Conservation (phyloP, 1,140 invertebrate species). For the Euura saliciscinereae region DNA sequence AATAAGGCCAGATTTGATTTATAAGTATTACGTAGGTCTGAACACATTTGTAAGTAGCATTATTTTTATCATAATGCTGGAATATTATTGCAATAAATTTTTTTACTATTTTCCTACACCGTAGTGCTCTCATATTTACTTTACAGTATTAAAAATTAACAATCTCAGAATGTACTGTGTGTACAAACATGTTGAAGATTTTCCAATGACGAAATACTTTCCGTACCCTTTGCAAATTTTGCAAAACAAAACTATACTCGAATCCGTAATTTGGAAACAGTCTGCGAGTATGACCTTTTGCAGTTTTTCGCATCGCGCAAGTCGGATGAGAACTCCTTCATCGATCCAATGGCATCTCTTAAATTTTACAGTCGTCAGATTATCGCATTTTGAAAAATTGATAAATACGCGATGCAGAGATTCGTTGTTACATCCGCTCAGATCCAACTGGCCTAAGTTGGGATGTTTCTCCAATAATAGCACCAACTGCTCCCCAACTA, state of each 20-base stretch:
- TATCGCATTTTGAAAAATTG: conserved; percentile 24
- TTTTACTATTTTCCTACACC: neutral
- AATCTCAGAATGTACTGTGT: neutral
- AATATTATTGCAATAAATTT: conserved; percentile 8
- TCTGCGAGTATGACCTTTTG: conserved; percentile 9
- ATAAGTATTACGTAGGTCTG: conserved; percentile 3
- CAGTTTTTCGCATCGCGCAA: conserved; percentile 26
- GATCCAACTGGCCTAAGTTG: conserved; percentile 20
- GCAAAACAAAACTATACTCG: neutral
- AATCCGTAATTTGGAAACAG: conserved; percentile 4
- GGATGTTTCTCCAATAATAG: conserved; percentile 22
- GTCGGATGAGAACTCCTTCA: conserved; percentile 17
- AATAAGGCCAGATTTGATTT: conserved; percentile 1
- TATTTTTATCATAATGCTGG: conserved; percentile 5
- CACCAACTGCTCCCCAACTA: conserved; percentile 26
- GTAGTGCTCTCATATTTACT: neutral
- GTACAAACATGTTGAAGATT: neutral
- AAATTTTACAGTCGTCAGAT: conserved; percentile 26
- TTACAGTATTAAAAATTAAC: neutral
- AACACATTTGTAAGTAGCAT: neutral
- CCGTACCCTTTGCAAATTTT: neutral
- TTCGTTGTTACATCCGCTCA: conserved; percentile 30
- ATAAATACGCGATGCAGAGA: conserved; percentile 22
- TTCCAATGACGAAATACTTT: conserved; percentile 6
- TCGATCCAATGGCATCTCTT: conserved; percentile 20